A percentile compares a stretch with the other conserved stretches of the same genome.
Conservation (phyloP, 2,797 vertebrate species). For the Notolabrus celidotus region DNA sequence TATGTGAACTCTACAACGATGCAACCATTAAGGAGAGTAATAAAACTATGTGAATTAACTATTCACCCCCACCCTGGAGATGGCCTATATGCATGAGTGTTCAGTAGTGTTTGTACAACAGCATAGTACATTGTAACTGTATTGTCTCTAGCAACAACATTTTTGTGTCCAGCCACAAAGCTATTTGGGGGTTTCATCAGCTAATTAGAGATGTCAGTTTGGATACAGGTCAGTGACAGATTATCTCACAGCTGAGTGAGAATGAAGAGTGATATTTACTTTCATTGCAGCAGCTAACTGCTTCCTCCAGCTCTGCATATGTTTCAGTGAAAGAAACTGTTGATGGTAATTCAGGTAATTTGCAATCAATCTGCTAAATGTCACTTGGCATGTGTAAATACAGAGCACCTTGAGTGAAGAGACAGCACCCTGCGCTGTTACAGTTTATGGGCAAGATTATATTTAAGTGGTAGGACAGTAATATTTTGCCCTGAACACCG, state of each 20-base stretch:
- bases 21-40: neutral
- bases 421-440: neutral
- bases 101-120: neutral
- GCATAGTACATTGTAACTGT: neutral
- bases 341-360: constrained; percentile 14
- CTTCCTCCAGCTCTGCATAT: constrained; percentile 28
- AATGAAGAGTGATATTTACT: constrained; percentile 31
- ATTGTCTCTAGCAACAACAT: neutral
- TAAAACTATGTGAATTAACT: constrained; percentile 12
- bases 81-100: too few relatives aligned
- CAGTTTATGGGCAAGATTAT: constrained; percentile 18
- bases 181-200: constrained; percentile 9
- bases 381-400: constrained; percentile 17
- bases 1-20: neutral
- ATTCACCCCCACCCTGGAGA: too few relatives aligned
- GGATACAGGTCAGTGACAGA: constrained; percentile 27
- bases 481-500: too few relatives aligned
- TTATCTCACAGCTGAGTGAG: constrained; percentile 11
- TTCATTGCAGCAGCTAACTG: constrained; percentile 5
- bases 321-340: neutral
- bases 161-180: neutral
- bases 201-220: constrained; percentile 21
- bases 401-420: neutral
- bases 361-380: constrained; percentile 10
- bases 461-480: too few relatives aligned